phyloP scores from a whole-genome alignment of 2,113 vertebrate genomes.

The Miniopterus natalensis region DNA sequence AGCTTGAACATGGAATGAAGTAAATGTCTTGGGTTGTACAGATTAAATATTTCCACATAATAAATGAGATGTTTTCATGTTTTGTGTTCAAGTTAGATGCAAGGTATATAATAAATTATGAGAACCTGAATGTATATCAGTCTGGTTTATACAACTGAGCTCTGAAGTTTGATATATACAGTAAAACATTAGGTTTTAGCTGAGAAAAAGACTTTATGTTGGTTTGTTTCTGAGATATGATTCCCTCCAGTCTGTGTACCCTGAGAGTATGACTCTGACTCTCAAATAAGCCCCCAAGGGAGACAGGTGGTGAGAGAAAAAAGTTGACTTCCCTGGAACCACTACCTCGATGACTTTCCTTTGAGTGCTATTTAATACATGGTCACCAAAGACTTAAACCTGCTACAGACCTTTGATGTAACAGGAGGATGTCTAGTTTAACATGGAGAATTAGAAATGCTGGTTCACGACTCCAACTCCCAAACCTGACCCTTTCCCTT shows the following conservation, averaged over 20 bases:
- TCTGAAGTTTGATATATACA: slow-evolving; percentile 35
- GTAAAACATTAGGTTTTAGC: slow-evolving; percentile 8
- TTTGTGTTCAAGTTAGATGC: slow-evolving; percentile 67
- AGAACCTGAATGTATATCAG: slow-evolving; percentile 28
- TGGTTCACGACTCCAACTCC: background rate
- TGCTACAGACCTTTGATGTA: background rate
- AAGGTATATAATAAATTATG: slow-evolving; percentile 56
- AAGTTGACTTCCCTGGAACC: background rate
- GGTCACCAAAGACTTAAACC: background rate
- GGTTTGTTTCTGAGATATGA: slow-evolving; percentile 53
- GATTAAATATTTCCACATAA: slow-evolving; percentile 60
- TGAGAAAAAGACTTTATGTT: slow-evolving; percentile 39
- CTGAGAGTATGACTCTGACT: background rate
- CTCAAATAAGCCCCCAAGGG: background rate
- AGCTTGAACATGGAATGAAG: slow-evolving; percentile 43
- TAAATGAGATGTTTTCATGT: slow-evolving; percentile 56
- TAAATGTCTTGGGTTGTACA: slow-evolving; percentile 10
- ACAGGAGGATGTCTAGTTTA: background rate
- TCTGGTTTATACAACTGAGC: slow-evolving; percentile 44
- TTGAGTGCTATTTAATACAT: background rate
- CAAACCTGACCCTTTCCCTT: background rate
- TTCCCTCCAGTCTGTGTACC: background rate
- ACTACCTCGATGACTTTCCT: background rate
- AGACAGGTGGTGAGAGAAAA: background rate
- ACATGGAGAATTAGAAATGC: background rate